phyloP scores from a whole-genome alignment of 1,140 invertebrate species.

The Conus ventricosus region DNA sequence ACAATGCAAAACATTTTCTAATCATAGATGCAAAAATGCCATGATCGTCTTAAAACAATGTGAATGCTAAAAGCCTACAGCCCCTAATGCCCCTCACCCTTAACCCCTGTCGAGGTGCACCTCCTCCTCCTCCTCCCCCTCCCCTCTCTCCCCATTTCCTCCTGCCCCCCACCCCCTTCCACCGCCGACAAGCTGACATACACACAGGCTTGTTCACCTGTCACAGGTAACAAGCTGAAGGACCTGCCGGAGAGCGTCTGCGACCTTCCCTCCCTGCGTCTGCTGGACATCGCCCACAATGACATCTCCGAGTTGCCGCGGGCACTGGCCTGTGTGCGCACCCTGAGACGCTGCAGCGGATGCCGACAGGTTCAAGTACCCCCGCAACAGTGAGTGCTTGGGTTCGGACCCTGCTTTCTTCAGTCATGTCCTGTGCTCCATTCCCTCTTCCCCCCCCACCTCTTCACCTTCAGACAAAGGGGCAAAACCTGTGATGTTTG shows the following conservation, averaged over 20 bases:
- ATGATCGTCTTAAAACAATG: too few species aligned
- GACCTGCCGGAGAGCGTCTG: slow-evolving; percentile 65
- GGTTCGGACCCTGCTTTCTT: too few species aligned
- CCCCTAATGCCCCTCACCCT: too few species aligned
- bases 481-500: too few species aligned
- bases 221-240: slow-evolving; percentile 69
- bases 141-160: too few species aligned
- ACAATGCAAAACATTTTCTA: too few species aligned
- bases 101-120: not conserved
- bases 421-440: not conserved
- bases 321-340: slow-evolving; percentile 56
- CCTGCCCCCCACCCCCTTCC: too few species aligned
- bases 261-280: slow-evolving; percentile 56
- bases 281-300: slow-evolving; percentile 63
- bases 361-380: slow-evolving; percentile 80
- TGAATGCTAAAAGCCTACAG: too few species aligned
- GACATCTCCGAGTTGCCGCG: slow-evolving; percentile 54
- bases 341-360: slow-evolving; percentile 77
- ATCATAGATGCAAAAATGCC: too few species aligned
- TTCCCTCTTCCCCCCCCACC: not conserved
- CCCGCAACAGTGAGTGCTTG: slow-evolving; percentile 73
- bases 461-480: not conserved
- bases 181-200: too few species aligned
- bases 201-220: too few species aligned
- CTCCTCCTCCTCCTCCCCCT: not conserved